Percentiles rank a stretch among this genome's conserved stretches.
Conservation (phyloP, 2,113 vertebrate species). For the Psophia crepitans region DNA sequence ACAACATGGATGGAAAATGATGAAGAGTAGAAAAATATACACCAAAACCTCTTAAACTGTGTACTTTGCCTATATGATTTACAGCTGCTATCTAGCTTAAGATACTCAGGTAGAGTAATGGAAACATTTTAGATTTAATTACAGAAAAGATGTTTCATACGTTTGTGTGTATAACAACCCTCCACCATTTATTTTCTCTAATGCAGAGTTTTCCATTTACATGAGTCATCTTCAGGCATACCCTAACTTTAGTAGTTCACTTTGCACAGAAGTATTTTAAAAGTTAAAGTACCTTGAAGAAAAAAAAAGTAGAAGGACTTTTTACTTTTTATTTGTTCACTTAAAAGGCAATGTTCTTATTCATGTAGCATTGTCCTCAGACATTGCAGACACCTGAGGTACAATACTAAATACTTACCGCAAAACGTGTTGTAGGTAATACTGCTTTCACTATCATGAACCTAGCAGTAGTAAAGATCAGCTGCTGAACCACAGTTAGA, state of each 20-base stretch:
- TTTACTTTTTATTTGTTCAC: background rate
- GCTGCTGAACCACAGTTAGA: background rate
- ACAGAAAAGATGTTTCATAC: background rate
- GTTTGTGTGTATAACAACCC: background rate
- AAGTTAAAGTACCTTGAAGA: background rate
- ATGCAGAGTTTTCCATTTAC: background rate
- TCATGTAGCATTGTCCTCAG: background rate
- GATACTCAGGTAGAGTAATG: background rate
- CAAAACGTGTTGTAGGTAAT: background rate
- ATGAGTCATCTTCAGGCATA: background rate
- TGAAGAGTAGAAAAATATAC: background rate
- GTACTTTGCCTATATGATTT: background rate
- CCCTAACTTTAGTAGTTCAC: background rate
- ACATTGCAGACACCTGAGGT: background rate
- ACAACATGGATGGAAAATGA: background rate
- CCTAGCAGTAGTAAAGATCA: background rate
- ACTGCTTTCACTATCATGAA: background rate
- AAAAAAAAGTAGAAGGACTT: background rate
- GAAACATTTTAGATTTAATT: background rate
- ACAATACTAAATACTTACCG: background rate
- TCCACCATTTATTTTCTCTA: background rate
- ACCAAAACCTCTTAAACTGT: background rate
- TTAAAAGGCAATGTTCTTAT: background rate
- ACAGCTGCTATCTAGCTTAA: background rate
- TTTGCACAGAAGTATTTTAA: background rate